Base-by-base conservation (phyloP, 2,888 invertebrate genomes). In the Eubasilissa splendida region DNA sequence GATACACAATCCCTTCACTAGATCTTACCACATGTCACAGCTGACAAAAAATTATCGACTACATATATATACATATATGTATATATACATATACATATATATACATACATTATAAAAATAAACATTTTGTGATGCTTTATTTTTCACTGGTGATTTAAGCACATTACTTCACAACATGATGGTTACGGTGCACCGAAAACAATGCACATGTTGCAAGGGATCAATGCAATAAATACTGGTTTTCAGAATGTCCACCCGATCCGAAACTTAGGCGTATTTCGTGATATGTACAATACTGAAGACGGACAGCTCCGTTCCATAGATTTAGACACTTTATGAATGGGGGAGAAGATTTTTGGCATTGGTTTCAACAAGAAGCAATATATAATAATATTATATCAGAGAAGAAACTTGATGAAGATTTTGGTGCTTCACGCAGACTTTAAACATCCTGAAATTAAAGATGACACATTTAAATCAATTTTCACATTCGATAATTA, bases 331-430 rank as follows among this genome's bases (percentile, higher is more conserved):
- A 22, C 70, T 9, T 50, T 42, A 52, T 70, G 70, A 63, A 63
- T 52, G 14, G n/a, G 10, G 14, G 52, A 68, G 68, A 68, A 68
- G 52, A 70, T 70, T 70, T 70, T 70, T 70, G 70, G 70, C 70
- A 70, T 70, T 52, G 70, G 53, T 22, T 70, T 70, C 14, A 70
- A 68, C 66, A 66, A 68, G 68, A 52, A 50, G 50, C 50, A 52
- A 7, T 52, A 66, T 11, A 33, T 66, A 50, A 50, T 14, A 53
- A 70, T 50, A 42, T 42, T 42, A 53, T 54, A 68, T 52, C 33
- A 12, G 11, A 63, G 63, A 63, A 63, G 11, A 63, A 33, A 14
- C 54, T 70, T 53, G 22, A 22, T 54, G 53, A 70, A 12, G 52
- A 7, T 22, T 53, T 52, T 54, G 11, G 42, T 7, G 71, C 12